Evolutionary conservation across 2,113 vertebrate genomes (phyloP), one percentile per base, ranked within the genome.

Genomic region (Odocoileus hemionus): DNA sequence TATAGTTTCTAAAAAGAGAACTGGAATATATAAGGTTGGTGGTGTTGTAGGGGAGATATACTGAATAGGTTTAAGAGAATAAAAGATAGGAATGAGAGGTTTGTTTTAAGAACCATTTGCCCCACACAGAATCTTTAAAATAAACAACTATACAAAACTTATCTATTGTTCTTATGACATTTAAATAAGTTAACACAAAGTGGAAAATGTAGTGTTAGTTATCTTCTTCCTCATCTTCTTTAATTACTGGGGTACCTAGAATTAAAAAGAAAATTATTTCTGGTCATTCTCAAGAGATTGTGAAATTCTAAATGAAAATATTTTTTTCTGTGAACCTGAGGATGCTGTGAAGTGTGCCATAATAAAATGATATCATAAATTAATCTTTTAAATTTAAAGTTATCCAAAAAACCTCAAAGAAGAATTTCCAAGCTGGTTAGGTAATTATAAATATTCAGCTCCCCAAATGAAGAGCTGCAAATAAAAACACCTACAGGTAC

Each of bases 201-300:
- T 43, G 5, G 96, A 96, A 97, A 97, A 70, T 47, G 45, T 87
- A 36, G 55, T 79, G 47, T 98, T 98, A 99, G 96, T 98, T 98
- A 92, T 97, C 98, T 96, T 99, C 99, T 97, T 99, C 99, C 2
- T 99, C 99, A 17, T 99, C 99, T 84, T 98, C 98, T 97, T 99
- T 99, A 98, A 99, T 99, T 98, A 99, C 98, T 94, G 99, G 98
- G 33, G 98, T 98, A 97, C 99, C 99, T 99, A 98, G 86, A 98
- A 98, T 88, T 30, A 94, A 33, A 98, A 43, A 92, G 1, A 87
- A 54, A 97, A 91, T 96, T 89, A 97, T 86, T 96, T 97, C 70
- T 92, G 26, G 60, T 95, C 74, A 95, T 89, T 97, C 60, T 76
- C 50, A 94, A 96, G 25, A 88, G 45, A 88, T 16, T 47, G 33